Evolutionary conservation across 2,888 invertebrate genomes (phyloP).

Genomic region (Nymphalis urticae): DNA sequence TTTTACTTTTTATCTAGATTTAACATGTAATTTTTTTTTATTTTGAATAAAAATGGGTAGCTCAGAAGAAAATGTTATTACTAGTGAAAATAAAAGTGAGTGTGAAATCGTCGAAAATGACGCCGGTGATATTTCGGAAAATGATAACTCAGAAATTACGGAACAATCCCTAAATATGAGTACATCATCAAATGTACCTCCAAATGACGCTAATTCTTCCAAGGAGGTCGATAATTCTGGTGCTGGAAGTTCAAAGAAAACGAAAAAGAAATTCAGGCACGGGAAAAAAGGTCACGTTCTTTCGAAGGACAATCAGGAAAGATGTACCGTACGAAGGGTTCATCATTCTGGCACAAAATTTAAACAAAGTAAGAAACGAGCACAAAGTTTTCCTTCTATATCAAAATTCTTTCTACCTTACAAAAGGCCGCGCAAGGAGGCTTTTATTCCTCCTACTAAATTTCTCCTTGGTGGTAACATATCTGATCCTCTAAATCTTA

Average conservation of each 20-base stretch:
- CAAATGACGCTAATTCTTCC: constrained; percentile 56
- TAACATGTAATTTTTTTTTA: constrained; percentile 54
- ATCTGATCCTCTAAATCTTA: constrained; percentile 95
- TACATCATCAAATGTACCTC: constrained; percentile 47
- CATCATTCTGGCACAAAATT: constrained; percentile 72
- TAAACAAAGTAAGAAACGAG: constrained; percentile 83
- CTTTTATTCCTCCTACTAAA: constrained; percentile 93
- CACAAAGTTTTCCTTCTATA: constrained; percentile 84
- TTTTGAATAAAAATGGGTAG: constrained; percentile 65
- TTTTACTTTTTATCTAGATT: constrained; percentile 51
- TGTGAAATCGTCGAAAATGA: constrained; percentile 55
- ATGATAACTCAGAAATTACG: constrained; percentile 55
- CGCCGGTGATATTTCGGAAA: constrained; percentile 62
- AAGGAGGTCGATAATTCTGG: constrained; percentile 62
- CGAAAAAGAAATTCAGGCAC: constrained; percentile 74
- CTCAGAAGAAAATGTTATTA: constrained; percentile 62
- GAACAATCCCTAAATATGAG: constrained; percentile 55
- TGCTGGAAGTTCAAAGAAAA: constrained; percentile 60
- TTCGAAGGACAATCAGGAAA: constrained; percentile 67
- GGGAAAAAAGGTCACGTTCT: constrained; percentile 69
- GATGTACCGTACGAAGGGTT: constrained; percentile 65
- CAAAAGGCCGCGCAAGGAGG: constrained; percentile 87
- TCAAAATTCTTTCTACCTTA: constrained; percentile 89
- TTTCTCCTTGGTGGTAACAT: constrained; percentile 97
- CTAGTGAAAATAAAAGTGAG: constrained; percentile 54